Base-by-base conservation (phyloP, 2,113 vertebrate species). In the Spizaetus ornatus region DNA sequence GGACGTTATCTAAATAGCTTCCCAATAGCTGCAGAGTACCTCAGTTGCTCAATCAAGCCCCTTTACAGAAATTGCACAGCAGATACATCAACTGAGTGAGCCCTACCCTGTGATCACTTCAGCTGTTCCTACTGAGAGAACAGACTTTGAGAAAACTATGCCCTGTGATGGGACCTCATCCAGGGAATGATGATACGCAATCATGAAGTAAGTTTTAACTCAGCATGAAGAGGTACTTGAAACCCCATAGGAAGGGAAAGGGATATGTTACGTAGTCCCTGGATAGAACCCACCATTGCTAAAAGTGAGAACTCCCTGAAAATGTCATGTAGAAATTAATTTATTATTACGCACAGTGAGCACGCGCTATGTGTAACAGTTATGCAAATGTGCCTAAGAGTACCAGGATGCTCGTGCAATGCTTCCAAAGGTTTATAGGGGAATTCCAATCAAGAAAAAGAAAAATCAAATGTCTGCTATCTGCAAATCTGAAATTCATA, bases 151-250 rank as follows among this genome's bases (percentile, higher is more conserved):
- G n/a, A 43, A 92, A 93, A 61, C 6, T 1, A 0, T 25, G 27
- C 6, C 9, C 27, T 71, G 20, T 70, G 47, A 11, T 62, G 34
- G 27, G 23, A 78, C 20, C 32, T 91, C 42, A 53, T 63, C 52
- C 53, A 50, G 48, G 50, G 27, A 61, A 72, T 0, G 3, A 32
- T 34, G 17, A 1, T 8, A 58, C 0, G 2, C 13, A 29, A 61
- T 6, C 6, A 10, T 9, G 12, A 79, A 79, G 10, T 43, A 86
- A 70, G 11, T 29, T 79, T 88, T 79, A 25, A 55, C 26, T 80
- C 45, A 31, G 8, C 11, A 34, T 72, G 81, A 53, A 78, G 23
- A n/a, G 9, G 34, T 56, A 43, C 40, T 81, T 76, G 38, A 82
- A 76, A 79, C 22, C 9, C 13, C 16, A 6, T 16, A 13, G 29